Evolutionary conservation across 2,797 vertebrate species (phyloP).

Genomic region (Leuciscus waleckii): DNA sequence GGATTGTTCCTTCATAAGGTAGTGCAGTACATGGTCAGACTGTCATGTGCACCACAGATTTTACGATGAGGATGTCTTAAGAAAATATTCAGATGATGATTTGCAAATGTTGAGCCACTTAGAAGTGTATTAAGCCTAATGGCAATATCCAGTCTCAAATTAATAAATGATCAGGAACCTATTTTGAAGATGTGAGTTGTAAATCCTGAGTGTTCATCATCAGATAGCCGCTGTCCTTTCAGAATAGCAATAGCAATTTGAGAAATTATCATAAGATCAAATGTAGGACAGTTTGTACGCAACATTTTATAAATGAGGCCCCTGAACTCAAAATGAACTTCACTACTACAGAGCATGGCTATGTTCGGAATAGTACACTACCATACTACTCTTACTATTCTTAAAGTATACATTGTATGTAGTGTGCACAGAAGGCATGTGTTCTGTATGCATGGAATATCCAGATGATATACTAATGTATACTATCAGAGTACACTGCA

Average conservation of each 20-base stretch:
- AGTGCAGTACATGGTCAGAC: constrained; percentile 17
- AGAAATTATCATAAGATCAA: background rate
- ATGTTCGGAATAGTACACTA: background rate
- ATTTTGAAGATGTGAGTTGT: constrained; percentile 26
- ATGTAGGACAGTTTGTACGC: background rate
- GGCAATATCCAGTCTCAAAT: constrained; percentile 19
- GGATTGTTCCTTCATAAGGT: constrained; percentile 54
- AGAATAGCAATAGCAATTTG: background rate
- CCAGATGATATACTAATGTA: background rate
- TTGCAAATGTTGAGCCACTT: background rate
- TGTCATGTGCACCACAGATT: background rate
- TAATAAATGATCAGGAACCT: constrained; percentile 24
- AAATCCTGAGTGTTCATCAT: constrained; percentile 55
- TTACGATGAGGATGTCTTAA: constrained; percentile 19
- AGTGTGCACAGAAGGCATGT: background rate
- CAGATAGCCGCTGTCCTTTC: constrained; percentile 24
- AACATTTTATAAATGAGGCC: background rate
- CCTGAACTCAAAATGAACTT: constrained; percentile 2
- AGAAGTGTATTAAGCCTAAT: background rate
- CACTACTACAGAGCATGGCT: constrained; percentile 13
- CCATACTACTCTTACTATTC: background rate
- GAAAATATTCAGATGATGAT: constrained; percentile 22
- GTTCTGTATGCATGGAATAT: background rate
- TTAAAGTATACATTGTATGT: background rate
- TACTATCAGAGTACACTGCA: background rate